Evolutionary conservation across 2,797 vertebrate species (phyloP), one percentile per base, ranked within the genome.

Genomic region (Xenops minutus): DNA sequence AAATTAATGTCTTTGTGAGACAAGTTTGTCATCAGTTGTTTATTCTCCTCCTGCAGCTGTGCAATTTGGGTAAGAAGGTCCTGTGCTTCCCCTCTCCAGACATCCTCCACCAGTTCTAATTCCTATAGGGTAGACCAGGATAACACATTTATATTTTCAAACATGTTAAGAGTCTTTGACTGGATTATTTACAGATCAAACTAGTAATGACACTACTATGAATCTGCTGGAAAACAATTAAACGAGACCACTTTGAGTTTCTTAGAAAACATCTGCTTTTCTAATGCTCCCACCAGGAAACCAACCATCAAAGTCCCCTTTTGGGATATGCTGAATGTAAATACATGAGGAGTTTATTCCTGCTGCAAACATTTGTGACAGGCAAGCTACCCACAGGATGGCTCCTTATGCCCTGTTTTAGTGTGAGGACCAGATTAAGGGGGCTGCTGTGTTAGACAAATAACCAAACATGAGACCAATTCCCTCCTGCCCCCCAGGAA

Each of bases 61-160:
- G 98, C 97, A 54, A 99, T 99, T 95, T 99, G 99, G 48, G 98
- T 98, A 29, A 99, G 98, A 56, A 99, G 98, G 74, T 99, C 98
- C 97, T 99, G 99, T 0, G 99, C 98, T 92, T 99, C 99, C 41
- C 98, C 98, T 83, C 98, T 97, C 99, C 99, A 99, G 54, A 98
- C 98, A 24, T 99, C 99, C 87, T 99, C 99, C 96, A 99, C 98
- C 95, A 98, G 97, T 96, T 99, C 99, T 96, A 99, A 96, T 93
- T 99, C 99, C 99, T 99, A 81, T 10, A 79, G 63, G 73, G 67
- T 9, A 81, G 85, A 95, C 41, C 76, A 2, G 75, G 81, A 93
- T 82, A 95, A 74, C 55, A 89, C 27, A 69, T 94, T 79, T 12
- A 78, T 84, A 64, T 52, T 75, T 85, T 88, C 37, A 75, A 66